phyloP scores from a whole-genome alignment of 2,113 vertebrate genomes.

The Cebidichthys violaceus region DNA sequence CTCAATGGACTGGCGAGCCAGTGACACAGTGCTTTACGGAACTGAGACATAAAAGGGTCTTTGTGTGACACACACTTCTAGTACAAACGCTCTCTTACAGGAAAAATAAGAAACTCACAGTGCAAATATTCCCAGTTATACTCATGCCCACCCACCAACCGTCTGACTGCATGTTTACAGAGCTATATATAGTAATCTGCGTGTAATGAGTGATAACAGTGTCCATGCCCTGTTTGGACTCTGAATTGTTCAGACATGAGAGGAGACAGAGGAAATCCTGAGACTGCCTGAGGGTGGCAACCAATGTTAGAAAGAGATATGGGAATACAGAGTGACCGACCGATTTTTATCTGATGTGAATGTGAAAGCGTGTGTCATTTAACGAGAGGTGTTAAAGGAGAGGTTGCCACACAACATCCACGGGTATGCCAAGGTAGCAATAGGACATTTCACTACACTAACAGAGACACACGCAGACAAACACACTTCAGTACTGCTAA shows the following conservation, averaged over 20 bases:
- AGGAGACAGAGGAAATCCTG: slow-evolving; percentile 78
- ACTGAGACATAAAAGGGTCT: slow-evolving; percentile 54
- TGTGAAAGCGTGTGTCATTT: slow-evolving; percentile 33
- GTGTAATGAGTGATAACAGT: slow-evolving; percentile 63
- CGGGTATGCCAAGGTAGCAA: background rate
- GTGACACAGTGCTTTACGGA: slow-evolving; percentile 60
- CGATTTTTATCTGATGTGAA: slow-evolving; percentile 40
- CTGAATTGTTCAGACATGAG: slow-evolving; percentile 51
- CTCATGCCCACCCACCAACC: slow-evolving; percentile 46
- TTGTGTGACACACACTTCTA: slow-evolving; percentile 41
- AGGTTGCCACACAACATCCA: background rate
- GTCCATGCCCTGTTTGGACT: slow-evolving; percentile 59
- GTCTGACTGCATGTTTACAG: slow-evolving; percentile 69
- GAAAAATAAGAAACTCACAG: slow-evolving; percentile 59
- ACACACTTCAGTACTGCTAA: background rate
- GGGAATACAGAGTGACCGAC: slow-evolving; percentile 11
- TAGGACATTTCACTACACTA: background rate
- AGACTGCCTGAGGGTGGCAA: slow-evolving; percentile 48
- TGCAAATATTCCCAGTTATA: slow-evolving; percentile 48
- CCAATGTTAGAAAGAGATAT: slow-evolving; percentile 34
- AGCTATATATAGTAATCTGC: slow-evolving; percentile 68
- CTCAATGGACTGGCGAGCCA: slow-evolving; percentile 34
- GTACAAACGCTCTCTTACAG: slow-evolving; percentile 44
- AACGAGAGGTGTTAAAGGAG: slow-evolving; percentile 1
- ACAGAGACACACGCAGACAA: background rate